Base-by-base conservation (phyloP, 2,797 vertebrate genomes). In the Argyrosomus regius region DNA sequence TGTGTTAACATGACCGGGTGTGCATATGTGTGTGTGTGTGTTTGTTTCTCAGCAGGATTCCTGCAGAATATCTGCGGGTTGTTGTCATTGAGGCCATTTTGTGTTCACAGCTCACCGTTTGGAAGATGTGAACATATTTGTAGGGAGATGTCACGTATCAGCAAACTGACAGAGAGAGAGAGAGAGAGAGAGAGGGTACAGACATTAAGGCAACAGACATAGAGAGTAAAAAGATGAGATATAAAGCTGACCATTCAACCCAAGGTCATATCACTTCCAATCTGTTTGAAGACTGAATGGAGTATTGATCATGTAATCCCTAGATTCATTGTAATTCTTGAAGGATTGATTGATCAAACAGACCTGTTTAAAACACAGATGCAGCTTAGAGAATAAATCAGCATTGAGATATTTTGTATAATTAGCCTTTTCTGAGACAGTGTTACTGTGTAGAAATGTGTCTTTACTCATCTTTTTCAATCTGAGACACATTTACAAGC, bases 221-320 rank as follows among this genome's bases (percentile, higher is more conserved):
- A 4, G 1, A 17, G 4, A 8, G 10, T 4, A 22, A 26, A 66
- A 31, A 45, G 35, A 53, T 61, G 11, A 43, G 31, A 57, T 67
- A 48, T 46, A 2, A 65, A 18, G 20, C 52, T 39, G 48, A 54
- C n/a, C 8, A 4, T 49, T 62, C 22, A 48, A 8, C 60, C 10
- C 35, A 35, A 54, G 53, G 24, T 54, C 69, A 45, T 45, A 57
- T 41, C 26, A 18, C 31, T 48, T 57, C 45, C 18, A 26, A 8
- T 63, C 46, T 67, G 48, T 76, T 80, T 76, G 50, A 77, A 67
- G 50, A 50, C 41, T 63, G 54, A 63, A 58, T 69, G 50, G 48
- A 80, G 43, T 78, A 82, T 85, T 74, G 82, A 88, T 77, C 45
- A 0, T 17, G 12, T 80, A 54, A 80, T 78, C 66, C 72, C 18